Evolutionary conservation across 2,888 invertebrate genomes (phyloP), one percentile per base, ranked within the genome.

Genomic region (Ochlodes sylvanus): DNA sequence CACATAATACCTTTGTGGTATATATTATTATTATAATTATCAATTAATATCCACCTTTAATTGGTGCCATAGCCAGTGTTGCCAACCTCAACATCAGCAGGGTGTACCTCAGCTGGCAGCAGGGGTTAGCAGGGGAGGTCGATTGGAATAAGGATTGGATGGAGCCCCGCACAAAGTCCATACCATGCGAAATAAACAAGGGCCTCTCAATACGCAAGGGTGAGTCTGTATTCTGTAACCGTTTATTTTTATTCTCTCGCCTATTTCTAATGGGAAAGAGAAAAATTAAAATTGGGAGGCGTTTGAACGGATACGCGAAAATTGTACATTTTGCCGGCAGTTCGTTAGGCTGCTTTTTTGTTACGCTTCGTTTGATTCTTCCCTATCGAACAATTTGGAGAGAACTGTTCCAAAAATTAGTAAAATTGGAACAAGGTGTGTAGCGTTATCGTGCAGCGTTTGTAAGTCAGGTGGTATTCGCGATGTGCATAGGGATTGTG

Each of bases 261-360:
- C 21, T 27, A 52, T 52, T 52, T 52, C 52, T 52, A 21, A 41
- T 19, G 19, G 38, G 41, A 10, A 7, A 41, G 32, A 19, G 15
- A 15, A 58, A 52, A 65, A 21, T 2, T 21, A 19, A 41, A 65
- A 58, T 41, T n/a, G 6, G 38, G 21, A 57, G 52, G 58, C 52
- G 52, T 60, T 58, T 66, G 66, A 38, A 55, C 42, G 54, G 60
- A 66, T 60, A 58, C 52, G 54, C 34, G 60, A 21, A 52, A 66
- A 60, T 60, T 66, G 60, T 60, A 67, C 54, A 44, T 67, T 67
- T 60, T 61, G 60, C 27, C 17, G 32, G 44, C 19, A 67, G 66
- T 67, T 67, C 66, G 66, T 67, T 67, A 67, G 66, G 66, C 66
- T 19, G 66, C 54, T 67, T 67, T 38, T 67, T 67, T 67, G 66